phyloP scores from a whole-genome alignment of 2,113 vertebrate genomes.

The Lophochroa leadbeateri region DNA sequence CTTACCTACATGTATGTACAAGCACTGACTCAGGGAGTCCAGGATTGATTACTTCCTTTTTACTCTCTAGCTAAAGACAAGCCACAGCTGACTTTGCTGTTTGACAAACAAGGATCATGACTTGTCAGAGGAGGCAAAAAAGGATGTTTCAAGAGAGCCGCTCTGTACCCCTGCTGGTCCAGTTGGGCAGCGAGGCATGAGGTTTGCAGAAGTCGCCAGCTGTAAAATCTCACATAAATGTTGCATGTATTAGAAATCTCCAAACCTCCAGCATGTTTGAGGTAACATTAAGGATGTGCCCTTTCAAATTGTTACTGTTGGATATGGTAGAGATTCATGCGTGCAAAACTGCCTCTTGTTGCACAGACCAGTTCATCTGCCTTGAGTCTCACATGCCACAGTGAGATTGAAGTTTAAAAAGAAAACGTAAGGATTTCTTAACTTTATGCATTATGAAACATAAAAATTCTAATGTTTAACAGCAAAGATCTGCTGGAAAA shows the following conservation, averaged over 20 bases:
- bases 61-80: not conserved
- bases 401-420: not conserved
- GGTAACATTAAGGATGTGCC: not conserved
- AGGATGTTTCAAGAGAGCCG: not conserved
- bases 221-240: not conserved
- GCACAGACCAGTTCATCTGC: not conserved
- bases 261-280: not conserved
- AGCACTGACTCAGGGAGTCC: not conserved
- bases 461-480: not conserved
- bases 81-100: not conserved
- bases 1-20: not conserved
- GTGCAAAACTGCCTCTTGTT: not conserved
- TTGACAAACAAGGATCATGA: not conserved
- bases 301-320: not conserved
- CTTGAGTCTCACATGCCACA: rapidly evolving
- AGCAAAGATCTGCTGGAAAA: not conserved
- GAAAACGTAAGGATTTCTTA: not conserved
- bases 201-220: not conserved
- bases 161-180: not conserved
- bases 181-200: not conserved
- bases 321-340: not conserved
- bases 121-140: not conserved
- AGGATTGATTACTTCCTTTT: not conserved
- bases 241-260: not conserved
- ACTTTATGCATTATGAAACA: not conserved